Base-by-base conservation (phyloP, 2,797 vertebrate species). In the Mus minutoides region DNA sequence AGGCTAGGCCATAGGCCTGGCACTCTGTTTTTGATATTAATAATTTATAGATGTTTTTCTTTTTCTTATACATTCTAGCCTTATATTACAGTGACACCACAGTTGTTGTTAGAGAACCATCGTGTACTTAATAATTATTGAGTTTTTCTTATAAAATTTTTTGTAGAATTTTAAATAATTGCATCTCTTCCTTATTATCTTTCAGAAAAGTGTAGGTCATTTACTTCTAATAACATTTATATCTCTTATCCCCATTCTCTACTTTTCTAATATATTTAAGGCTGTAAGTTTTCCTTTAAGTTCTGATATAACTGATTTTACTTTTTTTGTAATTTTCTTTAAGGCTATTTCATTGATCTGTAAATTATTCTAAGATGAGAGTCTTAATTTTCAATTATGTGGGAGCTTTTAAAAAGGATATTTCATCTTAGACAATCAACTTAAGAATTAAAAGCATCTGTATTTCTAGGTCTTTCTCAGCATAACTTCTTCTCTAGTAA, bases 381-480 rank as follows among this genome's bases (percentile, higher is more conserved):
- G 90, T 43, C 73, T 95, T 92, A 40, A 78, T 77, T 94, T 84
- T 24, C 37, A 91, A 0, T 92, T 64, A 73, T 52, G 88, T 94
- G 71, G 26, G 9, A 93, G 60, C 12, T 78, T 93, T 56, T 37
- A 40, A 69, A 52, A n/a, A 84, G 21, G 2, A 16, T 86, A 37
- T 52, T 37, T 52, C 22, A 54, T 34, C 7, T 52, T 64, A 9
- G 43, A 6, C 34, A 3, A 80, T 96, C 11, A 73, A 4, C 11
- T 29, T 52, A 73, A 91, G 73, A 95, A 43, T 91, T 6, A 46
- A 77, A 88, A 76, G 13, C 13, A 19, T 88, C 3, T 67, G 2
- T 40, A 83, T 73, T 93, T 86, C 56, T 62, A 0, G 31, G 52
- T 87, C 19, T 95, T 79, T 92, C 19, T 90, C 77, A 71, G 6